Evolutionary conservation across 2,888 invertebrate genomes (phyloP).

Genomic region (Acrobasis suavella): DNA sequence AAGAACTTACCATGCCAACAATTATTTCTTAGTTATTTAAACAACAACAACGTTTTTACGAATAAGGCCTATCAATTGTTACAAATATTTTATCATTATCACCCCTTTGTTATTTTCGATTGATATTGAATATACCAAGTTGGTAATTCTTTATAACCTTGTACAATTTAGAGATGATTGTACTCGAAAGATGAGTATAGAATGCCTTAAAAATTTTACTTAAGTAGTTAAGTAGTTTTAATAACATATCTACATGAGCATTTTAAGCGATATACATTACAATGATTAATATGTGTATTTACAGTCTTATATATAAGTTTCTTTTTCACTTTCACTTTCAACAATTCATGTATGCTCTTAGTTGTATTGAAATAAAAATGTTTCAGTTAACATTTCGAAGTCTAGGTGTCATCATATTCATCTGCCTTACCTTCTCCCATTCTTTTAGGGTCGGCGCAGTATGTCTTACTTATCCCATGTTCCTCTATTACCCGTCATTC

Average conservation of each 20-base stretch:
- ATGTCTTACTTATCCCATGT: no score
- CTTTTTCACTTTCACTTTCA: no score
- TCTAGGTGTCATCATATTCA: no score
- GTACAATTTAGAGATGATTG: background rate
- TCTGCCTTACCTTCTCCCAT: no score
- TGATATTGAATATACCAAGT: constrained; percentile 7
- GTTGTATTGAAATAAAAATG: background rate
- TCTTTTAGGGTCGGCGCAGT: no score
- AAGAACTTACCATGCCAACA: constrained; percentile 46
- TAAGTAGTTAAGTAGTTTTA: constrained; percentile 17
- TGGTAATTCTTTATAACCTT: background rate
- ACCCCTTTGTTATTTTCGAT: constrained; percentile 40
- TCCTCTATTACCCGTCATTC: no score
- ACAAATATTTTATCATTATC: constrained; percentile 36
- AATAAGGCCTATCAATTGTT: constrained; percentile 57
- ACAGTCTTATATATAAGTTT: background rate
- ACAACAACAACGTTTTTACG: constrained; percentile 64
- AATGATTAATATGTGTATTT: constrained; percentile 22
- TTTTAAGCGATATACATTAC: constrained; percentile 26
- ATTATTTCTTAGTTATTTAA: constrained; percentile 52
- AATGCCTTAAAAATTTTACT: background rate
- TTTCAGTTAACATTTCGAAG: background rate
- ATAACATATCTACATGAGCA: constrained; percentile 36
- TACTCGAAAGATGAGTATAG: background rate
- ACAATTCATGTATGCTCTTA: background rate